Conservation (phyloP, 2,888 invertebrate genomes). For the Leptopilina drosophilae region DNA sequence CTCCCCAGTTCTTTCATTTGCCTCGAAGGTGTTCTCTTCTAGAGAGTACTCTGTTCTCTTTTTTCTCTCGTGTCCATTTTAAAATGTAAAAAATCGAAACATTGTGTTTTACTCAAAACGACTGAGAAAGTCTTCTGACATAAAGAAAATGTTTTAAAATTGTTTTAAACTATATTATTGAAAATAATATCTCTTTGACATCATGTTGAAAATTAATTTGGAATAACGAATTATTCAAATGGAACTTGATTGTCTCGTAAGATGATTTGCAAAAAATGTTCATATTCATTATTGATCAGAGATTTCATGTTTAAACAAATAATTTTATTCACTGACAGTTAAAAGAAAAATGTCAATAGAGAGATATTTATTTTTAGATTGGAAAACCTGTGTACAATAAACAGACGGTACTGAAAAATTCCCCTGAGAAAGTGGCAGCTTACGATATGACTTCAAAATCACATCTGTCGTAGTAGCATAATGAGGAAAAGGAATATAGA, state of each 20-base stretch:
- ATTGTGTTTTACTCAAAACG: conserved; percentile 1
- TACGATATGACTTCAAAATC: conserved; percentile 63
- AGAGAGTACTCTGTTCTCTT: neutral
- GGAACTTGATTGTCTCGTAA: too few relatives aligned
- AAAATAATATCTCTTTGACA: neutral
- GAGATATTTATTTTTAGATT: too few relatives aligned
- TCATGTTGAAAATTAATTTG: too few relatives aligned
- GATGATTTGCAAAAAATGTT: too few relatives aligned
- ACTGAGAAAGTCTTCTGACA: neutral
- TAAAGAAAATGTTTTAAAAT: neutral
- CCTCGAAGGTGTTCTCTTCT: conserved; percentile 23
- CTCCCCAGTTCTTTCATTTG: conserved; percentile 62
- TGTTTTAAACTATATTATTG: neutral
- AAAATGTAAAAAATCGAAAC: conserved; percentile 5
- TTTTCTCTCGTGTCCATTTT: neutral
- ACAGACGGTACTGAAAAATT: neutral
- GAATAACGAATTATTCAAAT: too few relatives aligned
- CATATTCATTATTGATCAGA: too few relatives aligned
- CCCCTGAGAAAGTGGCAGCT: conserved; percentile 47
- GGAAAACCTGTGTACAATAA: neutral
- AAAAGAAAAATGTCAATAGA: too few relatives aligned
- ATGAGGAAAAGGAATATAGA: conserved; percentile 70
- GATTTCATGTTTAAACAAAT: too few relatives aligned
- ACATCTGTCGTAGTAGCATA: conserved; percentile 63
- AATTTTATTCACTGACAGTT: too few relatives aligned